These are phyloP conservation scores for Halcyon senegalensis DNA, from an alignment of 2,113 vertebrate genomes.

Conservation along the genomic window DNA sequence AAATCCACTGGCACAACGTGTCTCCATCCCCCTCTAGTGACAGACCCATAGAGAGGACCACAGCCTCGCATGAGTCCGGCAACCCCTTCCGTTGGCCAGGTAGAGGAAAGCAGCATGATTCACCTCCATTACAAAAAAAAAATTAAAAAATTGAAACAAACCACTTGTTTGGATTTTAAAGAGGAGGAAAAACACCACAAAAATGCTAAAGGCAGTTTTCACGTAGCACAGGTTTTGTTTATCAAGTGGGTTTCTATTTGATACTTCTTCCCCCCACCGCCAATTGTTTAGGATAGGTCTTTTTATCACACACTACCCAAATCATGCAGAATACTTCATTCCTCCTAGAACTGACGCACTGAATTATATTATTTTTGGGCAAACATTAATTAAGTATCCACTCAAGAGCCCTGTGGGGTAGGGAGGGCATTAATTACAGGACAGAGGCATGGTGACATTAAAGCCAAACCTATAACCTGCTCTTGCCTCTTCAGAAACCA, in stretches of 20 bases:
- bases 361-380: not conserved
- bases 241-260: not conserved
- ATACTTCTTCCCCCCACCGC: rapidly evolving
- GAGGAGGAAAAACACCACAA: not conserved
- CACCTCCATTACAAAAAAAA: not conserved
- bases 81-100: not conserved
- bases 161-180: not conserved
- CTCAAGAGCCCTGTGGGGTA: not conserved
- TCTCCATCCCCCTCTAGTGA: slow-evolving; percentile 57
- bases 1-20: not conserved
- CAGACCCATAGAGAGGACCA: not conserved
- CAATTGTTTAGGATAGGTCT: not conserved
- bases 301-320: not conserved
- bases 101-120: not conserved
- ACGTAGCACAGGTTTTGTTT: not conserved
- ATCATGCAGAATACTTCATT: not conserved
- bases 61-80: not conserved
- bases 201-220: not conserved
- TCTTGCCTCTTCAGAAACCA: not conserved
- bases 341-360: not conserved
- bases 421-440: not conserved
- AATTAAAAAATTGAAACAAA: not conserved
- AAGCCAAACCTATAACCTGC: not conserved
- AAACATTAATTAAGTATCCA: not conserved
- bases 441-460: not conserved